phyloP scores from a whole-genome alignment of 2,888 invertebrate genomes.

The Tortricodes alternella region DNA sequence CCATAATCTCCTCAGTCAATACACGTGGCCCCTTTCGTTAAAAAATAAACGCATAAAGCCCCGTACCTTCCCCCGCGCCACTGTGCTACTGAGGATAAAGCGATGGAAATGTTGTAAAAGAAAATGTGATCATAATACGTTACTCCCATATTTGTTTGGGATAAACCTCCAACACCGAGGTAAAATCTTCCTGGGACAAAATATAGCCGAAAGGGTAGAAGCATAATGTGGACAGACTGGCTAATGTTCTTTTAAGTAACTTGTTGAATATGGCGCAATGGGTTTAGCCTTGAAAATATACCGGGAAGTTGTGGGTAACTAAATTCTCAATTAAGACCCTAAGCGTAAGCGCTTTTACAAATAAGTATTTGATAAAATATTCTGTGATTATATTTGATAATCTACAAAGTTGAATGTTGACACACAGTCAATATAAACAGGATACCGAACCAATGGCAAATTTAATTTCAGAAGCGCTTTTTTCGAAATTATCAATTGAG shows the following conservation, averaged over 20 bases:
- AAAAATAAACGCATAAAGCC: slow-evolving; percentile 59
- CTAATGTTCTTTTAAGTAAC: slow-evolving; percentile 1
- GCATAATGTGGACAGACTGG: slow-evolving; percentile 9
- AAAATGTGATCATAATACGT: slow-evolving; percentile 71
- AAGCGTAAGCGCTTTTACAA: too few relatives aligned
- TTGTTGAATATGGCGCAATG: not conserved
- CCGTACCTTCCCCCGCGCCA: slow-evolving; percentile 47
- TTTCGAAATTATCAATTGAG: too few relatives aligned
- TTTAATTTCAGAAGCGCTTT: too few relatives aligned
- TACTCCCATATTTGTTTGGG: slow-evolving; percentile 66
- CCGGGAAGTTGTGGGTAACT: too few relatives aligned
- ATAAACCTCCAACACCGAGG: slow-evolving; percentile 40
- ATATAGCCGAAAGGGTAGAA: slow-evolving; percentile 36
- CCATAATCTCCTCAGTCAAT: slow-evolving; percentile 53
- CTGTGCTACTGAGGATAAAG: slow-evolving; percentile 50
- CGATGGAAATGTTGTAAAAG: slow-evolving; percentile 62
- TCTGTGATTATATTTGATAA: too few relatives aligned
- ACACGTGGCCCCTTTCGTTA: slow-evolving; percentile 52
- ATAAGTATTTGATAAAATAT: too few relatives aligned
- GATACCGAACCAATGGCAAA: too few relatives aligned
- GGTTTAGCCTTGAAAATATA: not conserved
- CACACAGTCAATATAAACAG: too few relatives aligned
- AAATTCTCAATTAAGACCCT: too few relatives aligned
- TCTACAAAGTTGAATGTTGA: too few relatives aligned
- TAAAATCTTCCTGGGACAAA: slow-evolving; percentile 20